Evolutionary conservation across 2,113 vertebrate genomes (phyloP).

Genomic region (Pseudopipra pipra): DNA sequence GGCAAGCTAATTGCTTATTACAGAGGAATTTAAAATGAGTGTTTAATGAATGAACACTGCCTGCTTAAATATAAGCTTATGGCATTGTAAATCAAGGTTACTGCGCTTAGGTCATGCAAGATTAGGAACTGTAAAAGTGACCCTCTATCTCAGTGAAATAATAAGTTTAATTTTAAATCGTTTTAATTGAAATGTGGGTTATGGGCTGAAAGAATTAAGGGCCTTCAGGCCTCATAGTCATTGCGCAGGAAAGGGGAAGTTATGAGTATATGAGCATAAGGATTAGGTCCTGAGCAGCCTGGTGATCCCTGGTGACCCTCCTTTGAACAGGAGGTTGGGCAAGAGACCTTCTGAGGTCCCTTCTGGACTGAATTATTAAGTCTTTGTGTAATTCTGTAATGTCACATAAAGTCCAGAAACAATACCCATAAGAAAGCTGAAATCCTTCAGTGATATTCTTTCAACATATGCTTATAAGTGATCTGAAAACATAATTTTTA

Average conservation of each 20-base stretch:
- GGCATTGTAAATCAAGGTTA: constrained; percentile 48
- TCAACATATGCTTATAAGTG: not conserved
- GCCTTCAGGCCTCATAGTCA: not conserved
- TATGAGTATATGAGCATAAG: not conserved
- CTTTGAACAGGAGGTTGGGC: not conserved
- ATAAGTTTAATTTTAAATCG: constrained; percentile 15
- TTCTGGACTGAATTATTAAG: not conserved
- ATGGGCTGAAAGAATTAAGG: not conserved
- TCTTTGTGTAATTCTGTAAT: not conserved
- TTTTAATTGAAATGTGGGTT: constrained; percentile 26
- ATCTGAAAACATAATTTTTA: not conserved
- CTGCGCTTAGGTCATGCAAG: not conserved
- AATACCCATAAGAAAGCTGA: not conserved
- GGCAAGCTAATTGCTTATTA: constrained; percentile 47
- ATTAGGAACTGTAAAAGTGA: constrained; percentile 25
- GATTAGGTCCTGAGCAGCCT: not conserved
- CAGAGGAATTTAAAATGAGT: constrained; percentile 31
- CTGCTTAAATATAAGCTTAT: constrained; percentile 27
- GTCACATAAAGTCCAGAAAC: not conserved
- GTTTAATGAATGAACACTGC: constrained; percentile 42
- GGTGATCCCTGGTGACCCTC: not conserved
- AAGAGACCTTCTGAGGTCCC: not conserved
- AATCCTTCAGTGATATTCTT: not conserved
- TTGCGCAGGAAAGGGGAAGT: not conserved
- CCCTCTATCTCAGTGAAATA: constrained; percentile 3